Conservation (phyloP, 2,113 vertebrate species). For the Onychostruthus taczanowskii region DNA sequence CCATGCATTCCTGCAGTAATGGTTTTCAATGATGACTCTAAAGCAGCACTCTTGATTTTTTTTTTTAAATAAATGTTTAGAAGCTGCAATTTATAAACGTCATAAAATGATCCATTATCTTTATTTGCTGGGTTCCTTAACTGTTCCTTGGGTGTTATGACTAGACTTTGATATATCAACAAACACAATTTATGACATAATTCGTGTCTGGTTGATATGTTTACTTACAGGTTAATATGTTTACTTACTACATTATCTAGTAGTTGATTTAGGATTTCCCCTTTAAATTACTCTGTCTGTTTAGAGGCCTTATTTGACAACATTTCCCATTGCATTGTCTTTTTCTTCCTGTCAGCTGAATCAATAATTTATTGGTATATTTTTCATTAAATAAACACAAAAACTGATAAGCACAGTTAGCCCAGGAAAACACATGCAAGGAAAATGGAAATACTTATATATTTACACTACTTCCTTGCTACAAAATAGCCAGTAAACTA, state of each 20-base stretch:
- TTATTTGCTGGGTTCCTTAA: not conserved
- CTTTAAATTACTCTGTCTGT: not conserved
- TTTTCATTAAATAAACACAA: not conserved
- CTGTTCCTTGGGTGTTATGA: not conserved
- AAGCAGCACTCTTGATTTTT: not conserved
- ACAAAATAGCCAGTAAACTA: not conserved
- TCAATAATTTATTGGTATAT: slow-evolving; percentile 3
- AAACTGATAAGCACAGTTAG: not conserved
- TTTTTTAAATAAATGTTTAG: not conserved
- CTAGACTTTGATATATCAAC: not conserved
- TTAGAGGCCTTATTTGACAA: not conserved
- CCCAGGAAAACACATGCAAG: not conserved
- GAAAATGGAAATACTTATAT: not conserved
- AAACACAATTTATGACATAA: not conserved
- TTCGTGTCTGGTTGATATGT: not conserved
- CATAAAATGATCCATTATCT: not conserved
- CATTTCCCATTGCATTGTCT: not conserved
- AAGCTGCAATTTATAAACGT: not conserved
- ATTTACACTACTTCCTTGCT: not conserved
- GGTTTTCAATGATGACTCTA: not conserved
- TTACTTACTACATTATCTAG: slow-evolving; percentile 18
- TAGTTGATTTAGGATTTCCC: slow-evolving; percentile 11
- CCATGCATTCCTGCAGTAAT: not conserved
- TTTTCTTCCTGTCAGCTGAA: not conserved
- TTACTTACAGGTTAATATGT: slow-evolving; percentile 21